These are phyloP conservation scores for Coelopa pilipes DNA, from an alignment of 2,888 invertebrate species.

Conservation along the genomic window DNA sequence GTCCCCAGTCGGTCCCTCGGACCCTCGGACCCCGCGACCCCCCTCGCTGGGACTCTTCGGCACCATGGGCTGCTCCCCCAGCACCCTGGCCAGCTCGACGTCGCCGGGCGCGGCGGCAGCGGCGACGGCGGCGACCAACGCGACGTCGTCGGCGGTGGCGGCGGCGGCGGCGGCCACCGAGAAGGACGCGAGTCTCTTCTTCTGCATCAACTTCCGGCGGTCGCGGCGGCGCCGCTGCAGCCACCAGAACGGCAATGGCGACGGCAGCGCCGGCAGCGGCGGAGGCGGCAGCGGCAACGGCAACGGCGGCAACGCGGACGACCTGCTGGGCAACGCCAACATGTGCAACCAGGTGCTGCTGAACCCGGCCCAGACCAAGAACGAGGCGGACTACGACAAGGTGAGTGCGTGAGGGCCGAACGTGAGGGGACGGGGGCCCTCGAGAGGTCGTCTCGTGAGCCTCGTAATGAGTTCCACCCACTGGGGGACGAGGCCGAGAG, in stretches of 20 bases:
- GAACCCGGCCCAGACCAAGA: constrained; percentile 63
- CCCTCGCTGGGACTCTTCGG: neutral
- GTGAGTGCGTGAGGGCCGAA: constrained; percentile 51
- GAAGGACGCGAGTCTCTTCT: constrained; percentile 61
- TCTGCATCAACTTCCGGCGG: constrained; percentile 62
- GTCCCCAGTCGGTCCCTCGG: too few species aligned
- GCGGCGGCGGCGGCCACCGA: constrained; percentile 44
- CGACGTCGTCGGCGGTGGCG: constrained; percentile 37
- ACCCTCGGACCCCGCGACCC: neutral
- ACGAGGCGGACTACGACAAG: constrained; percentile 64
- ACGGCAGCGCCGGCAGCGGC: constrained; percentile 52
- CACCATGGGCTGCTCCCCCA: constrained; percentile 59
- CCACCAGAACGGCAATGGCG: constrained; percentile 57
- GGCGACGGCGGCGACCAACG: constrained; percentile 32
- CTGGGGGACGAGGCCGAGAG: too few species aligned
- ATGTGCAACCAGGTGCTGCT: constrained; percentile 64
- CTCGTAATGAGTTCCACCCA: too few species aligned
- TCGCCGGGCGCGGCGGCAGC: constrained; percentile 43
- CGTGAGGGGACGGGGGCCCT: too few species aligned
- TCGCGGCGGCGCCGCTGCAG: constrained; percentile 59
- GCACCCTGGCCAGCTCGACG: constrained; percentile 51
- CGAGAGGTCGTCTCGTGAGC: too few species aligned
- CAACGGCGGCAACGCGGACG: constrained; percentile 51
- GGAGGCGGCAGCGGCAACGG: constrained; percentile 47
- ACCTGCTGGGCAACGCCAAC: constrained; percentile 50